Evolutionary conservation across 2,113 vertebrate species (phyloP), one percentile per base, ranked within the genome.

Genomic region (Engraulis encrasicolus): DNA sequence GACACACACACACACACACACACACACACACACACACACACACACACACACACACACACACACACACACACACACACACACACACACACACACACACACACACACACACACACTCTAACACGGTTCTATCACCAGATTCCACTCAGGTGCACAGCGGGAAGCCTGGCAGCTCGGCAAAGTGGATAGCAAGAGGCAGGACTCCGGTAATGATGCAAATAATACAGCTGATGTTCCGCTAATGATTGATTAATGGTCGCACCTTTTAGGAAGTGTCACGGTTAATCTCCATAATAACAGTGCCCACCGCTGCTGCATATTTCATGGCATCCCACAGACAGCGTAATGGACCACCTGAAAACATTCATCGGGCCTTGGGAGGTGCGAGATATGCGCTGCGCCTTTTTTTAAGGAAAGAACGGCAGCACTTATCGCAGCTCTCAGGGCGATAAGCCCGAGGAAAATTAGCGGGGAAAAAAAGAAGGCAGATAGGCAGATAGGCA

Each of bases 201-300:
- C 36, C 37, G 45, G 50, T 54, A 86, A 86, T 84, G 85, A 84
- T 37, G 79, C 81, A 84, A 84, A 79, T 81, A 85, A 84, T 78
- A 86, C 45, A 81, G 77, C 36, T 61, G 81, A 80, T 61, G 84
- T 79, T 84, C 84, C 78, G 27, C 50, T 81, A 88, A 90, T 87
- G 81, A 81, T 49, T 82, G 86, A 87, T 86, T 88, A 86, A 88
- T 88, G 80, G 82, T 58, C 38, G 52, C 58, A 85, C 80, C 81
- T 82, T 86, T 82, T 83, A 84, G 80, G 81, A 23, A 48, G 61
- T 82, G 48, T 66, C 77, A 36, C 77, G 37, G 52, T 80, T 83
- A 84, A 85, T 87, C 61, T 82, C 50, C 87, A 82, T 71, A 82
- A 84, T 81, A 82, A 66, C 58, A 83, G 27, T 83, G 58, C 82